Evolutionary conservation across 2,797 vertebrate species (phyloP).

Genomic region (Myotis pilosus): DNA sequence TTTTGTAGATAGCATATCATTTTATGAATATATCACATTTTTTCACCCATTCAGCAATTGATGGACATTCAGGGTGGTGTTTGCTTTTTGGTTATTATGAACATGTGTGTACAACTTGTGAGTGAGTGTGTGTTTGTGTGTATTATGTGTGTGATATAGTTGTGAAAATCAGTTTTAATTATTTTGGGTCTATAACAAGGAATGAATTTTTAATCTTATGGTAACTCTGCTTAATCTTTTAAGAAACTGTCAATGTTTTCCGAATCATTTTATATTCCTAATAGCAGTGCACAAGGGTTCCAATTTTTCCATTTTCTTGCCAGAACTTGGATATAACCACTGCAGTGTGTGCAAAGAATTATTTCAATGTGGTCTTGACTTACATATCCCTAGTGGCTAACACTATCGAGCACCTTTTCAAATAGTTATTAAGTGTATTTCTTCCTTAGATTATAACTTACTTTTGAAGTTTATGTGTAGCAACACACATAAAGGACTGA

Average conservation of each 20-base stretch:
- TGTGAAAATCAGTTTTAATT: background rate
- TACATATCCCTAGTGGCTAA: background rate
- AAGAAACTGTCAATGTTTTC: background rate
- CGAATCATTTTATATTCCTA: background rate
- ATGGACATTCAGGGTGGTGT: background rate
- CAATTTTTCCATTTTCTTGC: background rate
- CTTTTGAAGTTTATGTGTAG: background rate
- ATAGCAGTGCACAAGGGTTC: background rate
- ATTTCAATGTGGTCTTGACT: background rate
- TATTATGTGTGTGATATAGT: background rate
- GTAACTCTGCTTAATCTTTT: background rate
- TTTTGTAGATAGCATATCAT: background rate
- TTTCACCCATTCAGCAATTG: background rate
- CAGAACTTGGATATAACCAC: background rate
- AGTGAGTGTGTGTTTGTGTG: background rate
- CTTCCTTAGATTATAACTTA: background rate
- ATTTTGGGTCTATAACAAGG: background rate
- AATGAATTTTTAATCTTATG: background rate
- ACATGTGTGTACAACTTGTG: background rate
- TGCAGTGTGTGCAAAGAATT: background rate
- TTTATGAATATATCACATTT: background rate
- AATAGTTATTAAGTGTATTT: background rate
- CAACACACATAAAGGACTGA: background rate
- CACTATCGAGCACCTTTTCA: background rate
- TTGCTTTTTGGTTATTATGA: background rate